Evolutionary conservation across 2,113 vertebrate species (phyloP).

Genomic region (Siniperca knerii): DNA sequence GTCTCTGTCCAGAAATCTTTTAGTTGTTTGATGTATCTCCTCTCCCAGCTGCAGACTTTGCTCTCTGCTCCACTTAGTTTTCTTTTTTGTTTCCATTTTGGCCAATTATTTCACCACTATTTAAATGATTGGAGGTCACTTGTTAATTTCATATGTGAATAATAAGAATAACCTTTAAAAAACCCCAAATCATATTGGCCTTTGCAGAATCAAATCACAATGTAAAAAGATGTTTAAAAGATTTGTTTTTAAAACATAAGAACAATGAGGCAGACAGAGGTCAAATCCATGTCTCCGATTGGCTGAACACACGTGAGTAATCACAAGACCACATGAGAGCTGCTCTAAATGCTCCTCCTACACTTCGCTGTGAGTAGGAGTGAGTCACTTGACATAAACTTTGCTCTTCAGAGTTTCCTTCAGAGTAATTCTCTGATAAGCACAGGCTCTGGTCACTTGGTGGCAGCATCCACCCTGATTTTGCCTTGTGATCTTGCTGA

Average conservation of each 20-base stretch:
- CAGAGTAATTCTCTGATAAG: no score
- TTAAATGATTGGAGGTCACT: not conserved
- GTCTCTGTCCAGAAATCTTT: no score
- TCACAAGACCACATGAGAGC: slow-evolving; percentile 16
- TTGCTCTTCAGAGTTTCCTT: no score
- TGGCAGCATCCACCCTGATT: slow-evolving; percentile 2
- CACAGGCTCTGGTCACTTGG: slow-evolving; percentile 25
- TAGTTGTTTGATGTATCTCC: no score
- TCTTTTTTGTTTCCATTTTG: no score
- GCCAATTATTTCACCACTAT: no score
- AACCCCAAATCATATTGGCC: not conserved
- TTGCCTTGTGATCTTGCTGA: not conserved
- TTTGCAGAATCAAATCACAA: not conserved
- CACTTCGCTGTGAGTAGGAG: not conserved
- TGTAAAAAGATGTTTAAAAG: not conserved
- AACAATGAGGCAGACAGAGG: not conserved
- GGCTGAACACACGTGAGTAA: slow-evolving; percentile 10
- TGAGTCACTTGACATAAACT: no score
- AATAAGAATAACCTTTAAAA: not conserved
- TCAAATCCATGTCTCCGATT: not conserved
- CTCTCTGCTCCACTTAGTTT: no score
- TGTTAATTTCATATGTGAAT: not conserved
- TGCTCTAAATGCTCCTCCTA: not conserved
- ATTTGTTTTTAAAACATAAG: no score
- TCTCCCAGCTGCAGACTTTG: no score